Evolutionary conservation across 2,888 invertebrate genomes (phyloP), one percentile per base, ranked within the genome.

Genomic region (Plagodis dolabraria): DNA sequence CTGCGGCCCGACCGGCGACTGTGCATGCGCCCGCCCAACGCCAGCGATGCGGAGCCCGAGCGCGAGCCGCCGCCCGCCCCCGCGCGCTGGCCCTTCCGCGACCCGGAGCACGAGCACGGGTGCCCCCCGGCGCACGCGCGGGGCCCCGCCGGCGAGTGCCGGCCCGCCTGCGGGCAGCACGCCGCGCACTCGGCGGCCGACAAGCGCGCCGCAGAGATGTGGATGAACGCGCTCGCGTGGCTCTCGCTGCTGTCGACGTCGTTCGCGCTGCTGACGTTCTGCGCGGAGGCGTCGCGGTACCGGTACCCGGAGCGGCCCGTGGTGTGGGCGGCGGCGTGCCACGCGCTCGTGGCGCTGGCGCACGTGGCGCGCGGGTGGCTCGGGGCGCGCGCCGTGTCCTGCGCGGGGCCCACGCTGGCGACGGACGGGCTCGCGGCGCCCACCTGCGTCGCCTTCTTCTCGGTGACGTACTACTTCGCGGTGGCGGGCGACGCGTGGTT

Each of bases 221-320:
- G 97, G 94, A 96, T 96, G 89, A 94, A 95, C 34, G 95, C 96
- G 5, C 95, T 97, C 87, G 96, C 97, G 0, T 95, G 96, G 82
- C 85, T 97, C 35, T 96, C 97, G 64, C 94, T 97, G 75, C 93
- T 96, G 0, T 95, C 98, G 11, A 97, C 98, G 0, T 92, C 96
- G 0, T 98, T 98, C 83, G 96, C 96, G 0, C 86, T 97, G 70
- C 91, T 97, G 51, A 98, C 99, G 0, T 98, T 98, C 85, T 95
- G 97, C 89, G 96, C 98, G 44, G 98, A 98, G 78, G 96, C 97
- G 36, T 94, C 96, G 42, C 92, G 99, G 53, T 99, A 98, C 83
- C 95, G 97, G 44, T 99, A 98, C 88, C 99, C 99, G 0, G 98
- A 98, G 80, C 93, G 98, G 47, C 98, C 98, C 0, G 96, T 98